Base-by-base conservation (phyloP, 2,888 invertebrate species). In the Pilophorus perplexus region DNA sequence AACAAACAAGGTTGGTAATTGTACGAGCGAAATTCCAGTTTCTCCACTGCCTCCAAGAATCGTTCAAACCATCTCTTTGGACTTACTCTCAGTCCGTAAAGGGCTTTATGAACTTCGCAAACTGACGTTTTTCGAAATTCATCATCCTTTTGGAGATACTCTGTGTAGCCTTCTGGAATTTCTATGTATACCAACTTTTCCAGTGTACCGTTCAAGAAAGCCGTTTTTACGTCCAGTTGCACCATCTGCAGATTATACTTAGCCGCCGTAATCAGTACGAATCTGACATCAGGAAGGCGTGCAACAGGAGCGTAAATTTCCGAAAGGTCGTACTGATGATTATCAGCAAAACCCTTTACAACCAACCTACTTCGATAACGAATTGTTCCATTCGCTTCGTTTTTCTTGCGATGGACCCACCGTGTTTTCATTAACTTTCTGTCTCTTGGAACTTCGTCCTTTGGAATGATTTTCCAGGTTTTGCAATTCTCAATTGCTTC, bases 1-100 rank as follows among this genome's bases (percentile, higher is more conserved):
- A 55, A 55, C 5, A 55, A 18, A n/a, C 55, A 55, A 18, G 33
- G 55, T 55, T 55, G 55, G 37, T 33, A 55, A 8, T 54, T 28
- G 27, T 54, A 54, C n/a, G 54, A 28, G 12, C 14, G 23, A 28
- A 54, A 54, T 4, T 28, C 54, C 10, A 54, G 12, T 14, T 22
- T 14, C n/a, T 5, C 23, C 5, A 25, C 5, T 28, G 33, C 18
- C 12, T 12, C 23, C 12, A 14, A 14, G 4, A 37, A 33, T 16
- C 37, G 20, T 10, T 14, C 8, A 12, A 55, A 37, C 55, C 55
- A 55, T 14, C 55, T 18, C 16, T 55, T 55, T 6, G 55, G 55
- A 33, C 33, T 33, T 14, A 55, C 37, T 16, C 33, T 55, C 4
- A 55, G 55, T 5, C 37, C 37, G 33, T 55, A 55, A 5, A 55